Base-by-base conservation (phyloP, 92 coral and sea anemone species). In the Blastomussa wellsi region DNA sequence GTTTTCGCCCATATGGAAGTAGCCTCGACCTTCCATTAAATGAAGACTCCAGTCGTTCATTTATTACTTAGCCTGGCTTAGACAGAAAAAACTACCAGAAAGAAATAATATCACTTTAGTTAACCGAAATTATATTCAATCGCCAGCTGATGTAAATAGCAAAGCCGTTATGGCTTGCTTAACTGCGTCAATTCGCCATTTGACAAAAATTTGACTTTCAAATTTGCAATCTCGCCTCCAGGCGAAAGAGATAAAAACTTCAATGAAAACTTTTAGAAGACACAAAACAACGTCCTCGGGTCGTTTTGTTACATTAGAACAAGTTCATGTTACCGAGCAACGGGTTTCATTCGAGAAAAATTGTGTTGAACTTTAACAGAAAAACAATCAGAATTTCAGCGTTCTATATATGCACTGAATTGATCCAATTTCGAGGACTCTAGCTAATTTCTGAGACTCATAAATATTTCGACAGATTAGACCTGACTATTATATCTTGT, bases 241-340 rank as follows among this genome's bases (percentile, higher is more conserved):
- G 65, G 87, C 74, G 62, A 60, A 74, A 74, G 57, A 42, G 79
- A 42, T 49, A 49, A 82, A 82, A 52, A 41, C 62, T 20, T 83
- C 29, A 62, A 42, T 74, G 64, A 62, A 44, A 16, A 64, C 59
- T 64, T 48, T 39, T 22, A 73, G 75, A 62, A 74, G 59, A 74
- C 16, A 33, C 22, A 74, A 57, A 70, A 81, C 85, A 67, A 59
- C 39, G 47, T 33, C 69, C n/a, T 62, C 7, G 44, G 38, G 77
- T 31, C 77, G 53, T 74, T 83, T 74, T 83, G 87, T 83, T 83
- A 74, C 87, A 83, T 83, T 83, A 41, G 28, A 55, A 35, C 29
- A 42, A 74, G 62, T 33, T 74, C 14, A 28, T 35, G 87, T 83
- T 74, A 83, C 87, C 87, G 60, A 65, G 87, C 87, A 83, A 83